These are phyloP conservation scores for Cygnus atratus DNA, from an alignment of 2,113 vertebrate species.

Conservation along the genomic window DNA sequence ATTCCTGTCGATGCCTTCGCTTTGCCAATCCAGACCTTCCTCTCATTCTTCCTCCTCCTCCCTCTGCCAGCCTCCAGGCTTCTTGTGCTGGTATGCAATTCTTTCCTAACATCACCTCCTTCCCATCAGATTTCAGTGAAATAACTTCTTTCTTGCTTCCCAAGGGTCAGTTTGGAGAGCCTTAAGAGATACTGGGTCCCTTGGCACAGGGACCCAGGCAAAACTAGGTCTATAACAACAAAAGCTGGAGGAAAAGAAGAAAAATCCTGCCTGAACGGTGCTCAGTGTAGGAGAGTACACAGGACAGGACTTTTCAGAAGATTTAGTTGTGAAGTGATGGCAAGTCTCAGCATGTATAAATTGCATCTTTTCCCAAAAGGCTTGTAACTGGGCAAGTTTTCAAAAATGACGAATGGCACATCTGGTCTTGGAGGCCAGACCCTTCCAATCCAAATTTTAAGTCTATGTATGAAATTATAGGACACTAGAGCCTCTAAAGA, in stretches of 20 bases:
- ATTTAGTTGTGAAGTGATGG: not conserved
- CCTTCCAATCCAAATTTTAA: not conserved
- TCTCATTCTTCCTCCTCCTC: not conserved
- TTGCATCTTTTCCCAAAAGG: not conserved
- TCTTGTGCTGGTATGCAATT: not conserved
- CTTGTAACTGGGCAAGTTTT: not conserved
- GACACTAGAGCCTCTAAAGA: not conserved
- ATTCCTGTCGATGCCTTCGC: accelerated
- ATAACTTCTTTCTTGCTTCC: not conserved
- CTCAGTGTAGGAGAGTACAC: not conserved
- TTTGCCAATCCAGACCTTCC: not conserved
- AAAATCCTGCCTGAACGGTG: not conserved
- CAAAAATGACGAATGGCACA: not conserved
- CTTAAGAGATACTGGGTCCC: not conserved
- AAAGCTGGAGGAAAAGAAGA: not conserved
- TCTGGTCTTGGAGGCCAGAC: not conserved
- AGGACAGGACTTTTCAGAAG: not conserved
- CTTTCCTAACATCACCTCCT: not conserved
- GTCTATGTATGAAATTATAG: not conserved
- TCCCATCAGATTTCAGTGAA: not conserved
- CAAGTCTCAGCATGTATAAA: not conserved
- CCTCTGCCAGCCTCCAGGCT: not conserved
- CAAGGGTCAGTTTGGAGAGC: not conserved
- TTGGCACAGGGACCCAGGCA: not conserved
- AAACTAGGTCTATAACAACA: not conserved